Conservation (phyloP, 2,797 vertebrate genomes). For the Microcaecilia unicolor region DNA sequence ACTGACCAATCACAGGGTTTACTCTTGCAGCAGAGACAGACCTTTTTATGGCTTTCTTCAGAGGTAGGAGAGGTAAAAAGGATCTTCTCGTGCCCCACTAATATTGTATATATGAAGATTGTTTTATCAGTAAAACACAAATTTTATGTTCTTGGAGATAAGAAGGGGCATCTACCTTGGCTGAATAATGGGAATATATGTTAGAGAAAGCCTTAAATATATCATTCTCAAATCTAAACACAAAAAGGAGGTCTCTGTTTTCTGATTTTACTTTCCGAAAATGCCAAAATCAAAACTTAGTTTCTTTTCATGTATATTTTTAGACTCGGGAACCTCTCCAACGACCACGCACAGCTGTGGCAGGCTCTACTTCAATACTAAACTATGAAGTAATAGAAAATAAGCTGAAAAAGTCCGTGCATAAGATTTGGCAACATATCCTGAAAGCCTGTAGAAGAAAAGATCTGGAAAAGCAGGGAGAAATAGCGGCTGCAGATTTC, state of each 20-base stretch:
- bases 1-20: too few relatives aligned
- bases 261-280: background rate
- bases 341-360: slow-evolving; percentile 9
- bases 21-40: too few relatives aligned
- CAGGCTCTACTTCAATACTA: slow-evolving; percentile 10
- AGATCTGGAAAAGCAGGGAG: slow-evolving; percentile 35
- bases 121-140: too few relatives aligned
- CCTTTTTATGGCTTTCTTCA: too few relatives aligned
- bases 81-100: too few relatives aligned
- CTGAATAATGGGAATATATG: too few relatives aligned
- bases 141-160: too few relatives aligned
- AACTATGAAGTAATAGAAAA: slow-evolving; percentile 43
- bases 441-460: slow-evolving; percentile 45
- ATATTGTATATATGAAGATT: too few relatives aligned
- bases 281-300: background rate
- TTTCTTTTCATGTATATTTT: background rate
- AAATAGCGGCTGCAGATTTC: slow-evolving; percentile 34
- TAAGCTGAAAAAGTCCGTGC: slow-evolving; percentile 37
- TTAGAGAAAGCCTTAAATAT: too few relatives aligned
- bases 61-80: too few relatives aligned
- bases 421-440: slow-evolving; percentile 52
- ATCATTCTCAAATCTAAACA: too few relatives aligned
- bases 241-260: background rate
- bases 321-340: background rate
- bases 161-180: too few relatives aligned